Base-by-base conservation (phyloP, 1,140 invertebrate species). In the Fopius arisanus region DNA sequence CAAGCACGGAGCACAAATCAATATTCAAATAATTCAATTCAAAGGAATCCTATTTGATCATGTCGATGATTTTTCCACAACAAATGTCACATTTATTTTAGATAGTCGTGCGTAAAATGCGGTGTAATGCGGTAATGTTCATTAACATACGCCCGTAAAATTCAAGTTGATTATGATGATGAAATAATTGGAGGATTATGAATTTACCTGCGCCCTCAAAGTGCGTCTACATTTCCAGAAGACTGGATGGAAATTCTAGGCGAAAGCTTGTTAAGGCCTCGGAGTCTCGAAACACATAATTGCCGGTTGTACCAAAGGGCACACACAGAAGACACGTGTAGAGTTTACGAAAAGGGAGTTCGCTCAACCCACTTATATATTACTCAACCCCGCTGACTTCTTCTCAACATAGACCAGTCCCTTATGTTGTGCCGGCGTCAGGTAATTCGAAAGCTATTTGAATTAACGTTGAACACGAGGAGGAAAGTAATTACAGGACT, bases 371-470 rank as follows among this genome's bases (percentile, higher is more conserved):
- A 16, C 29, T 66, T 54, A 43, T 12, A 65, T 40, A 31, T 70
- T 67, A 2, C 16, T 6, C 1, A 37, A 62, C 21, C 54, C 43
- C 67, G 43, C 19, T 37, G 33, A 37, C 54, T 21, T 54, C 65
- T 59, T 28, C 33, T 10, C 29, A 23, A 10, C 40, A 33, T 67
- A 54, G 19, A 1, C 68, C 31, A n/a, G 33, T 65, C 6, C 59
- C 23, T 37, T 54, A 19, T 33, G 70, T 62, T 37, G 62, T 65
- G 75, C 74, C 59, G 72, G 74, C 78, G 80, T 79, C 77, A 77
- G 79, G 79, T 81, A 83, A 84, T 84, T 81, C 78, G 82, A 84
- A 80, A 83, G 82, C 81, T 81, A 83, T 84, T 84, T 82, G 82
- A 84, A 84, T 84, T 82, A 82, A 83, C 82, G 79, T 37, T 81